Base-by-base conservation (phyloP, 2,113 vertebrate genomes). In the Oreamnos americanus region DNA sequence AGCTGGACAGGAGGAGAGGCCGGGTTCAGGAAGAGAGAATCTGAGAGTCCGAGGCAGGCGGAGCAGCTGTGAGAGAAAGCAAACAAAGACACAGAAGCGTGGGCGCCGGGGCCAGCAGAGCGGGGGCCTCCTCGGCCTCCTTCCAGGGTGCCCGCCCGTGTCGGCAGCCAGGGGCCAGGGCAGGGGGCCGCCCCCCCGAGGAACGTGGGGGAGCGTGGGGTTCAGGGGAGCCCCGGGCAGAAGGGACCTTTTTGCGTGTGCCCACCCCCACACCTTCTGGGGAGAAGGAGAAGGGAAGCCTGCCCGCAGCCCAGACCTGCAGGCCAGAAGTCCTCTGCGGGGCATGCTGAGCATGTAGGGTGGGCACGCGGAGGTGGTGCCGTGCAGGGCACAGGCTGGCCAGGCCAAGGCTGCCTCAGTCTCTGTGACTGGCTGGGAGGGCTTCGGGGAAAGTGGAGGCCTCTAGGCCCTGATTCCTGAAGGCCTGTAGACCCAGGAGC, bases 71-170 rank as follows among this genome's bases (percentile, higher is more conserved):
- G 4, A 5, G 71, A 86, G 82, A 33, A 26, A 9, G 45, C 47
- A 87, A 57, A 83, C 92, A 92, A 55, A 89, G 87, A 12, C 51
- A 3, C 2, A 2, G 17, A 21, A 17, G 76, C 25, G 0, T 2
- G 3, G 17, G 49, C 10, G 1, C 49, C 5, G 3, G 8, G 49
- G 76, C 4, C 51, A 55, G 36, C 1, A 1, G 47, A 17, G 16
- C 10, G 26, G 67, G 58, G 47, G 8, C 8, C 6, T 10, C 64
- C 23, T 6, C 14, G 2, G 60, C 58, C 28, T 95, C 60, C n/a
- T 33, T 28, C 36, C 11, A 43, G 13, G 53, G 4, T 17, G 64
- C 57, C 55, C 1, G 2, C 12, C 60, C 3, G 30, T 33, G 30
- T 36, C 0, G 7, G 64, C 49, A 43, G 5, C 23, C 6, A 25